phyloP scores from a whole-genome alignment of 2,113 vertebrate genomes.

The Dunckerocampus dactyliophorus region DNA sequence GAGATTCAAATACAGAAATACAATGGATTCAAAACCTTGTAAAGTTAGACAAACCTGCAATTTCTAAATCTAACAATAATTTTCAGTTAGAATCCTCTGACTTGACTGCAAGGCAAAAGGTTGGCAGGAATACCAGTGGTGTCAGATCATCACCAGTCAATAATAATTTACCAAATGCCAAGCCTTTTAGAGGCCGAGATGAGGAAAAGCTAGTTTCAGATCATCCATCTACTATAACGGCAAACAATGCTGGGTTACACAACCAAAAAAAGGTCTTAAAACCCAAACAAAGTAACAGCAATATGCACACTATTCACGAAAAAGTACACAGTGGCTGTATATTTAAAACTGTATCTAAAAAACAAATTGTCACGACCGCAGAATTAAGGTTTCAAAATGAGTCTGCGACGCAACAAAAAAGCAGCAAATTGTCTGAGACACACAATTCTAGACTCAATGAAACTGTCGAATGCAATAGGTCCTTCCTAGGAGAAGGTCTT shows the following conservation, averaged over 20 bases:
- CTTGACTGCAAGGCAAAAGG: constrained; percentile 18
- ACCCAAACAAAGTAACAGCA: not conserved
- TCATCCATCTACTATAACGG: not conserved
- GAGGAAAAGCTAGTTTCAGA: constrained; percentile 21
- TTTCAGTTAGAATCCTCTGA: constrained; percentile 1
- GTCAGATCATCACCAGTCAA: constrained; percentile 7
- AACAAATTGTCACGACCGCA: not conserved
- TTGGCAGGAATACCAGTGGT: constrained; percentile 11
- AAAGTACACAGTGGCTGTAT: constrained; percentile 9
- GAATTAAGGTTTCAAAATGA: constrained; percentile 21
- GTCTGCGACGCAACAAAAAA: constrained; percentile 16
- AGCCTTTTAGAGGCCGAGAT: constrained; percentile 2
- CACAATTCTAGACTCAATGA: constrained; percentile 10
- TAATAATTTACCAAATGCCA: constrained; percentile 8
- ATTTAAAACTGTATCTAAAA: constrained; percentile 9
- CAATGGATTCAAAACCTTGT: constrained; percentile 20
- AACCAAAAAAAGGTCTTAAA: constrained; percentile 17
- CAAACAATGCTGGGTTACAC: not conserved
- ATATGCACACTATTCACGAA: not conserved
- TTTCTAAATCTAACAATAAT: not conserved
- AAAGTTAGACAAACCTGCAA: constrained; percentile 4
- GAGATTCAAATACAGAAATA: constrained; percentile 33
- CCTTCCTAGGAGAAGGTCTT: not conserved
- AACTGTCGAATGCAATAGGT: constrained; percentile 13
- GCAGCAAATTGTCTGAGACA: constrained; percentile 10